These are phyloP conservation scores for Drosophila micromelanica DNA, from an alignment of 1,140 invertebrate genomes.

Conservation along the genomic window DNA sequence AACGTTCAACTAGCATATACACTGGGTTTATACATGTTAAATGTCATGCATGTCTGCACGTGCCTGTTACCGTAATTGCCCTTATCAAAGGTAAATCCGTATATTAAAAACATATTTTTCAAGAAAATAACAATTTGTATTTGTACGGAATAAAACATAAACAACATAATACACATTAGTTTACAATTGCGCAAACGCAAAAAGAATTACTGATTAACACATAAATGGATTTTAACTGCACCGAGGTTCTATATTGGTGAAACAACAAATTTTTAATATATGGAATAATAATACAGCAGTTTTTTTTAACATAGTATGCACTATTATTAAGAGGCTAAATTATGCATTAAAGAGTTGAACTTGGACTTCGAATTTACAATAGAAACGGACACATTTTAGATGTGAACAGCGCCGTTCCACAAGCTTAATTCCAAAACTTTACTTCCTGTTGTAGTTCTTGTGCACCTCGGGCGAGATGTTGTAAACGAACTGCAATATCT, in stretches of 20 bases:
- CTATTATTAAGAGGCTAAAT: constrained; percentile 78
- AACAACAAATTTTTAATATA: constrained; percentile 78
- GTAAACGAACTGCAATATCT: constrained; percentile 93
- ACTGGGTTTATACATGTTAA: background rate
- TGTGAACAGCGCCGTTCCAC: background rate
- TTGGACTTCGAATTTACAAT: constrained; percentile 73
- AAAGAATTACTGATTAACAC: constrained; percentile 7
- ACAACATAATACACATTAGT: constrained; percentile 46
- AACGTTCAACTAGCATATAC: too few relatives aligned
- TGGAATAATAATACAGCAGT: constrained; percentile 80
- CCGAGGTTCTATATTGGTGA: constrained; percentile 22
- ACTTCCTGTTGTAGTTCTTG: constrained; percentile 90
- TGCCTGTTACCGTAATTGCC: background rate
- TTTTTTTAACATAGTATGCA: constrained; percentile 68
- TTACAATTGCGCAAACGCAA: constrained; percentile 28
- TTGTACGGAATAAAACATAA: constrained; percentile 61
- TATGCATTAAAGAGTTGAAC: constrained; percentile 66
- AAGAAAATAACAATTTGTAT: constrained; percentile 61
- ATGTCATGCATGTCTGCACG: background rate
- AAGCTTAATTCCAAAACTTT: constrained; percentile 21
- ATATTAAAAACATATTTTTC: constrained; percentile 33
- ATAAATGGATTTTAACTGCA: constrained; percentile 26
- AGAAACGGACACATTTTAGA: constrained; percentile 36
- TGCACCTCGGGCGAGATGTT: constrained; percentile 96
- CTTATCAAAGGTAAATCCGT: background rate